Base-by-base conservation (phyloP, 2,888 invertebrate genomes). In the Drosophila affinis region DNA sequence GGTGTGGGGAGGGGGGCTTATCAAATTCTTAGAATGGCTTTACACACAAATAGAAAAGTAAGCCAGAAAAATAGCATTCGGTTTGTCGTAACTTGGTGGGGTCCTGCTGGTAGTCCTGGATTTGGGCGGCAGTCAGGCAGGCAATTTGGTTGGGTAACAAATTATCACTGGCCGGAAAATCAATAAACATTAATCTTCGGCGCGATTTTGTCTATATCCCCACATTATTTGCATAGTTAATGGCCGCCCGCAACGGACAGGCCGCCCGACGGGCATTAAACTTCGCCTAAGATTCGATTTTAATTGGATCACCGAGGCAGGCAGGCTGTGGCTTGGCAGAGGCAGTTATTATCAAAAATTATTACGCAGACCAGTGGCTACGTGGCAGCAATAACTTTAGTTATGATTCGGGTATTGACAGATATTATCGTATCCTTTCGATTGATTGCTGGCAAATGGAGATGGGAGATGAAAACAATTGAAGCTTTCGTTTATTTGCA, bases 101-200 rank as follows among this genome's bases (percentile, higher is more conserved):
- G 14, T 14, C 39, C 39, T 39, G 34, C 12, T 34, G 5, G 48
- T 18, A 39, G 12, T 32, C 3, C 32, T 32, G 3, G 32, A 1
- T 10, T 10, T 21, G 62, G 44, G 18, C 17, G 17, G 58, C 51
- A 53, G 29, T 34, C 34, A 64, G 46, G 45, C 46, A 45, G 55
- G 52, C 55, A 72, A 49, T 63, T 71, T 55, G 75, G 48, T 46
- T 55, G 44, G 55, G 55, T 49, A 72, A 72, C 75, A 73, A 72
- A 84, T 88, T 83, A 88, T 80, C 81, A 70, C 56, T 62, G 65
- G 72, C 68, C 72, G 61, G 59, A 80, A 83, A 83, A 83, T 83
- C 83, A 83, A 83, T 83, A 88, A 84, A 73, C 87, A 83, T 83
- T 83, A 88, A 83, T 83, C 88, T 83, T 88, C n/a, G 71, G 62